These are phyloP conservation scores for Cecropterus lyciades DNA, from an alignment of 1,140 invertebrate species.

Conservation along the genomic window DNA sequence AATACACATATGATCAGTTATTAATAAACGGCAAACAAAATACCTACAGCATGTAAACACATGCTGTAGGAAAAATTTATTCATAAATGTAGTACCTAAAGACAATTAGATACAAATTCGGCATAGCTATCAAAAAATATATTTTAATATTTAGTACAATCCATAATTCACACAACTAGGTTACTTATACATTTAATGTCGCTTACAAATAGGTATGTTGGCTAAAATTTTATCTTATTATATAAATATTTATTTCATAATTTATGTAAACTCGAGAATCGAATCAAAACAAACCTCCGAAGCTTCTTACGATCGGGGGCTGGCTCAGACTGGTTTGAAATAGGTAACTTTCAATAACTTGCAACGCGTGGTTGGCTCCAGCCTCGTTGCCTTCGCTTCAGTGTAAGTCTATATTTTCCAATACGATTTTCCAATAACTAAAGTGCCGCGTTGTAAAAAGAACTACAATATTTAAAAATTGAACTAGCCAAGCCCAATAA, in stretches of 20 bases:
- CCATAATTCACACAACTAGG: no score
- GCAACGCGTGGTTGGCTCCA: slow-evolving; percentile 42
- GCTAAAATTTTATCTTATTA: neutral
- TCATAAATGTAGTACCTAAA: no score
- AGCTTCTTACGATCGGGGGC: slow-evolving; percentile 41
- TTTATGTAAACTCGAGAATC: slow-evolving; percentile 4
- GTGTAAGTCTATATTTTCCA: slow-evolving; percentile 54
- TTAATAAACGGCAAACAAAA: no score
- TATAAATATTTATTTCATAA: slow-evolving; percentile 7
- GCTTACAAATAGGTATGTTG: no score
- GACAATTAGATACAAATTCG: no score
- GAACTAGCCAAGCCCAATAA: neutral
- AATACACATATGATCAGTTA: no score
- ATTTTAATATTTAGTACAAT: no score
- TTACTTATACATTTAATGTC: no score
- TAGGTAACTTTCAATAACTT: slow-evolving; percentile 53
- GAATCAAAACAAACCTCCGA: slow-evolving; percentile 40
- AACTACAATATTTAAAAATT: slow-evolving; percentile 8
- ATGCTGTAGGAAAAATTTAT: no score
- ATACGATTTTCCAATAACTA: slow-evolving; percentile 53
- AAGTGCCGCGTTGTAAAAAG: slow-evolving; percentile 35
- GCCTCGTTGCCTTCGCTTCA: slow-evolving; percentile 34
- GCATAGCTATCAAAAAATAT: no score
- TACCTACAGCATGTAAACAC: no score
- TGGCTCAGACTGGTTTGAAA: slow-evolving; percentile 48